Evolutionary conservation across 2,113 vertebrate genomes (phyloP).

Genomic region (Cercocebus atys): DNA sequence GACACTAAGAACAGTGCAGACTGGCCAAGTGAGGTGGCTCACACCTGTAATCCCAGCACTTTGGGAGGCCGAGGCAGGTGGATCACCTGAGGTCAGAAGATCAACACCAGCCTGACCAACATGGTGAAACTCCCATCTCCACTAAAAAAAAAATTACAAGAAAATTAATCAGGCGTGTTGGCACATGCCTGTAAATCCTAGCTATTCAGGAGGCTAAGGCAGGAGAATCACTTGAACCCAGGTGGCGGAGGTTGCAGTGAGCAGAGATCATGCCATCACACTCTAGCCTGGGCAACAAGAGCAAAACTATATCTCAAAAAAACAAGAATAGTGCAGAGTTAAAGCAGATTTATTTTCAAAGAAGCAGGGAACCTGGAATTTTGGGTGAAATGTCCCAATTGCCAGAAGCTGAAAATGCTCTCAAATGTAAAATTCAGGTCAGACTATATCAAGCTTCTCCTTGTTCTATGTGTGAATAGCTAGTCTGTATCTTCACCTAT

Average conservation of each 20-base stretch:
- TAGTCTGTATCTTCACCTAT: not conserved
- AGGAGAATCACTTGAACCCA: no score
- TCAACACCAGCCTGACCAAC: no score
- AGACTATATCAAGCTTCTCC: not conserved
- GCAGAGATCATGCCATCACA: rapidly evolving
- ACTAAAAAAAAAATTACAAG: no score
- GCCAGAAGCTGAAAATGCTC: not conserved
- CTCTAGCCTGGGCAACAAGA: no score
- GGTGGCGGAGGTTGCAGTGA: no score
- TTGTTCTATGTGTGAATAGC: not conserved
- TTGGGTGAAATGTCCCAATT: not conserved
- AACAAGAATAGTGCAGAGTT: not conserved
- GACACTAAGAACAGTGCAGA: no score
- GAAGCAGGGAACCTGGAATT: not conserved
- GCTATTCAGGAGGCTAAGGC: no score
- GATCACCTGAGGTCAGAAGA: no score
- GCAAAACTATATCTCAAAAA: rapidly evolving
- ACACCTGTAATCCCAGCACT: no score
- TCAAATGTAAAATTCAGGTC: not conserved
- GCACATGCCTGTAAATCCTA: rapidly evolving
- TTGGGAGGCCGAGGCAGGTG: rapidly evolving
- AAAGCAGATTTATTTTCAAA: not conserved
- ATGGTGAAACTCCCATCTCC: no score
- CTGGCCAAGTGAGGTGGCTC: no score
- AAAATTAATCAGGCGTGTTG: rapidly evolving